Evolutionary conservation across 2,888 invertebrate genomes (phyloP), one percentile per base, ranked within the genome.

Genomic region (Leucoma salicis): DNA sequence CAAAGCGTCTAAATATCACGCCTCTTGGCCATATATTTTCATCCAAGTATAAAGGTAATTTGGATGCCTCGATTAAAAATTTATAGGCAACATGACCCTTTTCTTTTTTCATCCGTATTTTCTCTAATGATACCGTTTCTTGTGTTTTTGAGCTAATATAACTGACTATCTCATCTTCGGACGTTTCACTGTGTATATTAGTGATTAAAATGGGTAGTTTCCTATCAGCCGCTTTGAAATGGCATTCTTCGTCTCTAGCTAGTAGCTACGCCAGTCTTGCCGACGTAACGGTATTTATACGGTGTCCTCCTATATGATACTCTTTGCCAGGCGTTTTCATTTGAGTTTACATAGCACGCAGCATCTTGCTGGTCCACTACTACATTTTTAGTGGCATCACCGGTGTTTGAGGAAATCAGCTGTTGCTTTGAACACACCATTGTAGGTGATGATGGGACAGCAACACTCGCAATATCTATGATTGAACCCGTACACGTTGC

Each of bases 171-270:
- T 60, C 61, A 6, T 15, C 32, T 12, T 60, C 53, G 0, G 14
- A 11, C 0, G 57, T 48, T 0, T 54, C 49, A 11, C 35, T 48
- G 35, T 61, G 53, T 1, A 63, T 40, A 12, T 59, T 63, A 3
- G 57, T 55, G 3, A 61, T 60, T 48, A 64, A 53, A 7, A 61
- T 40, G 5, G 55, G 53, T 5, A 50, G 29, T 29, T 60, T 57
- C 11, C 18, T 46, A 2, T 57, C 57, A 0, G 54, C 57, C 4
- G 57, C 57, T 28, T 34, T 57, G 38, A 60, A 56, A n/a, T 37
- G 46, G 18, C 39, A 14, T 38, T 28, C 14, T 28, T 16, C 14
- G 7, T 44, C 43, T 11, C 38, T 8, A n/a, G n/a, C n/a, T n/a
- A n/a, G n/a, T n/a, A 11, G 41, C 39, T 21, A 35, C 35, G 12